Evolutionary conservation across 2,888 invertebrate genomes (phyloP), one percentile per base, ranked within the genome.

Genomic region (Folsomia candida): DNA sequence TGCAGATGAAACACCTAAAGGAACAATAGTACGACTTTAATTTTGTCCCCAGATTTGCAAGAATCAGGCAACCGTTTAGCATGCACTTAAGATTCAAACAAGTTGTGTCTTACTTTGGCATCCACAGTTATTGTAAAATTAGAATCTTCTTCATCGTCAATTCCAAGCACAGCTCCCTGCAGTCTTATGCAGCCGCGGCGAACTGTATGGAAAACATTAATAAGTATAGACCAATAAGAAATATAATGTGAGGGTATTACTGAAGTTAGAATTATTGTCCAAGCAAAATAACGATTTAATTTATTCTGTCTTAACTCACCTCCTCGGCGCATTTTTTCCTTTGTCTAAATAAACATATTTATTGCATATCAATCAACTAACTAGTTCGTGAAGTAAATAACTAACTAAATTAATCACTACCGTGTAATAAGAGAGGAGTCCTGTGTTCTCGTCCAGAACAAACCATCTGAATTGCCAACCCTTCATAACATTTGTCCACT

Each of bases 401-500:
- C 14, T 47, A 47, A 57, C 6, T 57, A 22, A 54, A 54, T 54
- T 14, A 54, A 60, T 60, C 14, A 24, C 3, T 86, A 97, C 97
- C 84, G 98, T 99, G 83, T 97, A 99, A 85, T 99, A 99, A 6
- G 97, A 94, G 72, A 99, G 87, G 74, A 97, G 87, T 67, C 97
- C 97, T 80, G 94, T 93, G 85, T 93, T 94, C 84, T 97, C 96
- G 85, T 98, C 97, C 81, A 99, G 86, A 81, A 98, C 97, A 86
- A 99, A 99, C 95, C 97, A 99, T 80, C 98, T 89, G 86, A 97
- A 97, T 85, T 99, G 98, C 97, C 98, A 99, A 79, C 98, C 98
- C 84, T 75, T 94, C 89, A 96, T 93, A 82, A 97, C 93, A 87
- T 96, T 97, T 79, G 96, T 97, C 95, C 95, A 96, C 87, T n/a